Percentiles rank a stretch among this genome's conserved stretches.
Evolutionary conservation across 2,888 invertebrate species (phyloP).

Genomic region (Ectobius pallidus): DNA sequence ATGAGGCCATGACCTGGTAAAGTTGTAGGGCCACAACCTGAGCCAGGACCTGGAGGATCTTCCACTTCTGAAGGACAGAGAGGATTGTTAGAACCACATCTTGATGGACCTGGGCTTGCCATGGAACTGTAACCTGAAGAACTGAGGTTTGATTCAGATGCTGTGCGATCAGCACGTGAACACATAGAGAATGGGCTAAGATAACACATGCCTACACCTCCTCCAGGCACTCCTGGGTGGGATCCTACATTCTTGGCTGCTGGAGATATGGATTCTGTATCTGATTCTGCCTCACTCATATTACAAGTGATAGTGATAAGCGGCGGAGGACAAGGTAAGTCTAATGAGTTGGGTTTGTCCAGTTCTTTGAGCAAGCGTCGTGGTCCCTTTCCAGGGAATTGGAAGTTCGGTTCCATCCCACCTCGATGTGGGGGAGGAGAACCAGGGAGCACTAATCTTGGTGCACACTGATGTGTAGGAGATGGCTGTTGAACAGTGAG

Average conservation of each 20-base stretch:
- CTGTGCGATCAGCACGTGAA: slow-evolving; percentile 72
- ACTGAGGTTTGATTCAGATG: slow-evolving; percentile 82
- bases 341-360: slow-evolving; percentile 66
- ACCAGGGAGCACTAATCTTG: slow-evolving; percentile 54
- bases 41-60: slow-evolving; percentile 56
- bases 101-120: slow-evolving; percentile 82
- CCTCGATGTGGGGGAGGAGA: slow-evolving; percentile 64
- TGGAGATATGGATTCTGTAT: slow-evolving; percentile 71
- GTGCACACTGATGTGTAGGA: slow-evolving; percentile 62
- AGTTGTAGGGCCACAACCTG: slow-evolving; percentile 58
- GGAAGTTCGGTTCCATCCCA: slow-evolving; percentile 53
- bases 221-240: slow-evolving; percentile 57
- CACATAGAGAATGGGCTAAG: slow-evolving; percentile 80
- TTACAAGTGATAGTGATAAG: slow-evolving; percentile 62
- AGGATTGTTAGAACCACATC: slow-evolving; percentile 82
- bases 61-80: slow-evolving; percentile 78
- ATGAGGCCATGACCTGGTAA: slow-evolving; percentile 24
- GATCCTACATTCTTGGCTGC: slow-evolving; percentile 55
- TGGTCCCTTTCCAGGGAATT: slow-evolving; percentile 53
- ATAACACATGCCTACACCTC: slow-evolving; percentile 66
- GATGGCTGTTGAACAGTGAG: slow-evolving; percentile 72
- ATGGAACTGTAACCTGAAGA: slow-evolving; percentile 86
- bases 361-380: slow-evolving; percentile 65
- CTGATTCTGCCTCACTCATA: slow-evolving; percentile 76
- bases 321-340: slow-evolving; percentile 63